Evolutionary conservation across 2,888 invertebrate species (phyloP), one percentile per base, ranked within the genome.

Genomic region (Brachyptera risi): DNA sequence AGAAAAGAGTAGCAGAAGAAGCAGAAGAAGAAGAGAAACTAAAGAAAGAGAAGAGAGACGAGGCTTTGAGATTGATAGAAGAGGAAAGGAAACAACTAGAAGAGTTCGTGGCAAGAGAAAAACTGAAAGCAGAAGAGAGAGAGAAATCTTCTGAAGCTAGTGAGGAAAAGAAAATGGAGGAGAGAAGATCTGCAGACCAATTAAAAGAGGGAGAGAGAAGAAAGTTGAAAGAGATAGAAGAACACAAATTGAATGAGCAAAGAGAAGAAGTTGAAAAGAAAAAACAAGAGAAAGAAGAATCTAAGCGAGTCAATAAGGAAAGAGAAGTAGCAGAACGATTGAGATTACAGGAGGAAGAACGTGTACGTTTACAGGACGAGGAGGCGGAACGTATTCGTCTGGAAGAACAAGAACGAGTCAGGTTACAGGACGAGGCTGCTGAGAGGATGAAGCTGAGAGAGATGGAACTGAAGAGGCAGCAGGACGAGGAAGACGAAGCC

Each of bases 101-200:
- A 37, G 26, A 26, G 13, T 31, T 44, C 44, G 35, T n/a, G 5
- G 21, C 27, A 35, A 35, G 47, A 59, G 4, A 11, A 13, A 2
- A 44, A 56, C n/a, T 47, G 4, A 24, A 37, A n/a, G 9, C 7
- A n/a, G 15, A 40, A 40, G 11, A 54, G 42, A 57, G 11, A 42
- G 38, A 54, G 17, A 31, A 23, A 15, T 21, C 31, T 13, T 42
- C 40, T 31, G 27, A 51, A 63, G 24, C 38, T 47, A 38, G 23
- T 31, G 13, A 23, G 42, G 31, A 57, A 3, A 24, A 47, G 19
- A 24, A 47, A 21, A 1, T 3, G 5, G 24, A 17, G n/a, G 2
- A n/a, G 19, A 47, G 5, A 24, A 21, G 11, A 11, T 24, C 19
- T 1, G 19, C 5, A 11, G 13, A n/a, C 7, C 37, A 24, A 35